Base-by-base conservation (phyloP, 2,113 vertebrate species). In the Taurulus bubalis region DNA sequence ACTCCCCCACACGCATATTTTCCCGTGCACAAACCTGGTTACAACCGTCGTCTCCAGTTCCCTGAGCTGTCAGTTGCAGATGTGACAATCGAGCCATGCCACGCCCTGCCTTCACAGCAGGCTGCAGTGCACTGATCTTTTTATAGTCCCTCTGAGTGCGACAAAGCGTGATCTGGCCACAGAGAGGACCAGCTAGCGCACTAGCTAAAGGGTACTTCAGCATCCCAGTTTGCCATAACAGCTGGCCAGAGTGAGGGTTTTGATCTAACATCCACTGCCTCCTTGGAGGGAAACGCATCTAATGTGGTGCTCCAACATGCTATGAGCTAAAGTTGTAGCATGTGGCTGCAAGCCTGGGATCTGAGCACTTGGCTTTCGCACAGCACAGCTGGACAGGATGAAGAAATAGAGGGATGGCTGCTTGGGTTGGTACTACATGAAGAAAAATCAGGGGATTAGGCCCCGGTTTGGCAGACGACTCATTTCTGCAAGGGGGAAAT, bases 371-470 rank as follows among this genome's bases (percentile, higher is more conserved):
- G 89, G 78, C 60, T 56, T 69, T 75, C 5, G 63, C 80, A 88
- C 85, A 56, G 73, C 82, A 70, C 83, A 85, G 76, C 87, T 79
- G 85, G 78, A 85, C 51, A 63, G 79, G 81, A 88, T 9, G 73
- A 71, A 82, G 86, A 64, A 85, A 79, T 58, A 71, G 68, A 84
- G 62, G 71, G 71, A 77, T 71, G 86, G 80, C 76, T 58, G 76
- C 72, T 71, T 12, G 32, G 84, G 70, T 70, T 70, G 72, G 75
- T 85, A 82, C 81, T 77, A 82, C 87, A 89, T 77, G 74, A 87
- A 74, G 79, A 85, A 86, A 87, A 87, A 79, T 80, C 80, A 79
- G 68, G 66, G 88, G 91, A 90, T 93, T 92, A 91, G 83, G 77
- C 75, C 58, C 76, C 63, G n/a, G 36, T 80, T 89, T 91, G 87